phyloP scores from a whole-genome alignment of 2,113 vertebrate genomes.

The Perognathus longimembris region DNA sequence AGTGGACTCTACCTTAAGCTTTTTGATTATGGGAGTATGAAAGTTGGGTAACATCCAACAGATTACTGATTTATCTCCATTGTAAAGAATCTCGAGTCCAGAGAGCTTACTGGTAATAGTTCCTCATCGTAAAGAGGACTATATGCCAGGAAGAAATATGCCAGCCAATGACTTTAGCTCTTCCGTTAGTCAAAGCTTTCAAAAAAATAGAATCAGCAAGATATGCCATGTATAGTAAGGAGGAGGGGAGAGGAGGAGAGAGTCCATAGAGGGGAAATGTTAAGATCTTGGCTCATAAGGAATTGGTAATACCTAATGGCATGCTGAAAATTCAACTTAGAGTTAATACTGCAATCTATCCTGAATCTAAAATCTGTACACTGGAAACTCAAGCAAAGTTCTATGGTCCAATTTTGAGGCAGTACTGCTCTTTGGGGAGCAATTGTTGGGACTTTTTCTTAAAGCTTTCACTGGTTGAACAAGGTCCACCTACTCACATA shows the following conservation, averaged over 20 bases:
- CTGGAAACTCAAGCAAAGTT: neutral
- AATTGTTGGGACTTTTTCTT: neutral
- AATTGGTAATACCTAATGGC: neutral
- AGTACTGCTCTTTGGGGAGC: neutral
- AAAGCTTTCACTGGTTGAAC: neutral
- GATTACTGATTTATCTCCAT: neutral
- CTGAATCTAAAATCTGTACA: neutral
- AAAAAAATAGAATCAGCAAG: neutral
- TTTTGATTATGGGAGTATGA: neutral
- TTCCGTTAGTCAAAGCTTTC: neutral
- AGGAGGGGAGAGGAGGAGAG: neutral
- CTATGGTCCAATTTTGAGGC: neutral
- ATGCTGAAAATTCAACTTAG: constrained; percentile 3
- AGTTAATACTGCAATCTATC: neutral
- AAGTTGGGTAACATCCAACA: constrained; percentile 10
- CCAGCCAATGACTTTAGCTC: constrained; percentile 19
- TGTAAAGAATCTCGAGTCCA: neutral
- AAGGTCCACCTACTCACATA: neutral
- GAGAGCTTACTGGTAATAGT: neutral
- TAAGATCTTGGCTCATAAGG: neutral
- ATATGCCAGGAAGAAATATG: neutral
- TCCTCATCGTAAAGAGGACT: neutral
- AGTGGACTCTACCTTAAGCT: constrained; percentile 23
- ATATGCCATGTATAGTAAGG: neutral
- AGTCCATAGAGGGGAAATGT: neutral